These are phyloP conservation scores for Neopelma chrysocephalum DNA, from an alignment of 2,797 vertebrate genomes.

Conservation along the genomic window DNA sequence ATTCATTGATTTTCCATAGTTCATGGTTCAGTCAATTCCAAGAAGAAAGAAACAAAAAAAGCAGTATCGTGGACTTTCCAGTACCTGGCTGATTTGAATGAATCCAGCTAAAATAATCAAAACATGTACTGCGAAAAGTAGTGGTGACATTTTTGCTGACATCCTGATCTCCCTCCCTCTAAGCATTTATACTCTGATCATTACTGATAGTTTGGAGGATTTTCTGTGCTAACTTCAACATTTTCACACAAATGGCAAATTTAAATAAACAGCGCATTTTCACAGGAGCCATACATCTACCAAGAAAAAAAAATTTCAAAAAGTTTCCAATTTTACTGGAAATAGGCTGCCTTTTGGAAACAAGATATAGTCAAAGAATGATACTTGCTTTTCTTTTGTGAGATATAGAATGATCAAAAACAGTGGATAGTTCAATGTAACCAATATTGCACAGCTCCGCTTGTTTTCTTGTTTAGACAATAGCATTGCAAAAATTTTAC, in stretches of 20 bases:
- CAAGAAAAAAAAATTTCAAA: neutral
- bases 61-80: constrained; percentile 29
- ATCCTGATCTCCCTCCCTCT: constrained; percentile 39
- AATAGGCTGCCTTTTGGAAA: constrained; percentile 1
- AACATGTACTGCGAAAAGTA: constrained; percentile 33
- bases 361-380: neutral
- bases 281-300: neutral
- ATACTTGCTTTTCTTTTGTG: neutral
- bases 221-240: constrained; percentile 53
- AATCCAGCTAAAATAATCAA: constrained; percentile 29
- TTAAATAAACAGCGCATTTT: constrained; percentile 37
- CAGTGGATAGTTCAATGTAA: neutral
- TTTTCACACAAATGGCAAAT: constrained; percentile 43
- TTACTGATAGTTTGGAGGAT: constrained; percentile 41
- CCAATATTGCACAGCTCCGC: neutral
- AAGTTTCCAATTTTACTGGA: neutral
- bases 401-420: neutral
- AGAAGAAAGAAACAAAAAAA: neutral
- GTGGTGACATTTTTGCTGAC: constrained; percentile 60
- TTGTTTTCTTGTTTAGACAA: neutral
- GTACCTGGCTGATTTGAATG: constrained; percentile 4
- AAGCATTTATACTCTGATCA: constrained; percentile 40
- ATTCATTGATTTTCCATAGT: constrained; percentile 14
- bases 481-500: neutral
- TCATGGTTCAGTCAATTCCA: neutral